Evolutionary conservation across 2,113 vertebrate species (phyloP).

Genomic region (human (Homo sapiens)): DNA sequence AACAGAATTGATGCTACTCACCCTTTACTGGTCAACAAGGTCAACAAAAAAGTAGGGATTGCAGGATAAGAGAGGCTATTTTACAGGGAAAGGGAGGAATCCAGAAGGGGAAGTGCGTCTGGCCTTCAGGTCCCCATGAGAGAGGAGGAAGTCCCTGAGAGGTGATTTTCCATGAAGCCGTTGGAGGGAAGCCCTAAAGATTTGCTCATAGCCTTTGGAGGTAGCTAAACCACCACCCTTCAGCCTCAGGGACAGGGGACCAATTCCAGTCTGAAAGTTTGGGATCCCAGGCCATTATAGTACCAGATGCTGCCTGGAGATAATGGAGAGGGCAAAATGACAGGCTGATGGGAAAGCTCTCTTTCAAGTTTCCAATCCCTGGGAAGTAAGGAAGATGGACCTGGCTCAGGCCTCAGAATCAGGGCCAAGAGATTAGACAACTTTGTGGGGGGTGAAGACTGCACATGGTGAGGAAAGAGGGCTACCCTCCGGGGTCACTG

Average conservation of each 20-base stretch:
- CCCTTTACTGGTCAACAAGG: background rate
- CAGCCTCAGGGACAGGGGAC: background rate
- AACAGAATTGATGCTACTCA: background rate
- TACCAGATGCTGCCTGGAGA: background rate
- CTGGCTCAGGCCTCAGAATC: background rate
- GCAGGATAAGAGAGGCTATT: no score
- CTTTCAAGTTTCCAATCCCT: background rate
- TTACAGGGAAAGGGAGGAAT: background rate
- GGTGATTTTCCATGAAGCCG: accelerated
- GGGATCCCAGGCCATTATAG: background rate
- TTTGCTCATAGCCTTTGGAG: background rate
- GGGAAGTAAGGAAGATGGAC: background rate
- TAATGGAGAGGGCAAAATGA: accelerated
- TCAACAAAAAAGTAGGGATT: no score
- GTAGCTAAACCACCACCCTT: background rate
- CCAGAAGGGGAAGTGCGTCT: background rate
- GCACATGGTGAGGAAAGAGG: background rate
- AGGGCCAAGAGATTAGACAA: background rate
- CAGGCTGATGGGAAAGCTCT: background rate
- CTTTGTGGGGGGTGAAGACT: background rate
- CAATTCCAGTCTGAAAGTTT: background rate
- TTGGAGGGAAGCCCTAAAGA: background rate
- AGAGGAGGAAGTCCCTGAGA: background rate
- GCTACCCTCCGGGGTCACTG: background rate
- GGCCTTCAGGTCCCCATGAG: background rate